phyloP scores from a whole-genome alignment of 2,888 invertebrate species.

The Hydrotaea cyrtoneurina region DNA sequence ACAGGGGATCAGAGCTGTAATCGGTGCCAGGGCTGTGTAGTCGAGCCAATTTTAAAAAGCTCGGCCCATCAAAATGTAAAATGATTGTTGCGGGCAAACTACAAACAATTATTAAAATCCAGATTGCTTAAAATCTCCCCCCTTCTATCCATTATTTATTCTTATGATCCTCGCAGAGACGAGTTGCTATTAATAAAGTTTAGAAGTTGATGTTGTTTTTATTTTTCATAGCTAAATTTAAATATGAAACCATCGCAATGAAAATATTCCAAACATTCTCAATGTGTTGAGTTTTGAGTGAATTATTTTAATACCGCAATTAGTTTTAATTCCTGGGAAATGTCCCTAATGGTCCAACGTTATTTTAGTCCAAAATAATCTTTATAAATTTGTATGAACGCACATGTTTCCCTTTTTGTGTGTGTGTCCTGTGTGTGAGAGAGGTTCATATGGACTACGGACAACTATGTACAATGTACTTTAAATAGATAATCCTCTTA shows the following conservation, averaged over 20 bases:
- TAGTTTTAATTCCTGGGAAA: constrained; percentile 13
- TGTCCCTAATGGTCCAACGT: not conserved
- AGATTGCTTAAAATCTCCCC: too few relatives aligned
- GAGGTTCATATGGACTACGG: not conserved
- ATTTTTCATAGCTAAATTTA: not conserved
- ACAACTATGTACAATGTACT: not conserved
- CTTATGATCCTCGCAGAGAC: not conserved
- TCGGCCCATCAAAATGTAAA: too few relatives aligned
- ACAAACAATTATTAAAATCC: too few relatives aligned
- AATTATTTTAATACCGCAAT: not conserved
- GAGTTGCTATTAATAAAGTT: not conserved
- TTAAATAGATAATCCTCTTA: constrained; percentile 18
- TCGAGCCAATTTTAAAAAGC: too few relatives aligned
- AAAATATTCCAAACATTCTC: not conserved
- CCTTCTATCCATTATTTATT: too few relatives aligned
- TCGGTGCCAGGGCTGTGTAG: too few relatives aligned
- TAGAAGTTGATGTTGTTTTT: not conserved
- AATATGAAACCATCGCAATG: not conserved
- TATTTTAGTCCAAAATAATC: constrained; percentile 14
- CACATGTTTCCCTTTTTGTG: too few relatives aligned
- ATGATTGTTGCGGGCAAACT: too few relatives aligned
- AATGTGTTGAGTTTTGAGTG: constrained; percentile 1
- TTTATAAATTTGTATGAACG: constrained; percentile 1
- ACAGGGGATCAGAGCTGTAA: too few relatives aligned
- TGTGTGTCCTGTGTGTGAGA: not conserved